phyloP scores from a whole-genome alignment of 92 coral and sea anemone species.

The Siderastrea siderea region DNA sequence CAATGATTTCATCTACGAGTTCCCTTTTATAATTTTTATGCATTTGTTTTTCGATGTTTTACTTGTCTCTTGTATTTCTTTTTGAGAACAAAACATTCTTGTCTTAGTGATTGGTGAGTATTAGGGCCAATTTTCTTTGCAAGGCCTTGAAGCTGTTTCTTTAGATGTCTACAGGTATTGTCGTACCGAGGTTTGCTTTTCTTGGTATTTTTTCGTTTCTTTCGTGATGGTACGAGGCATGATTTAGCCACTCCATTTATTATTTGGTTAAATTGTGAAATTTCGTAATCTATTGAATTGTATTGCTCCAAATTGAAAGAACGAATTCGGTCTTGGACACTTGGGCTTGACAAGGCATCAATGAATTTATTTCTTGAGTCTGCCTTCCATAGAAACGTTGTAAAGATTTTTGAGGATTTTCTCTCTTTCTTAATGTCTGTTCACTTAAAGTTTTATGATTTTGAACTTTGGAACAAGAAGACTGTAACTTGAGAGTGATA shows the following conservation, averaged over 20 bases:
- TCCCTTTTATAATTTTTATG: not conserved
- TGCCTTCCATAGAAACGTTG: slow-evolving; percentile 1
- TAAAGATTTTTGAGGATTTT: too few species aligned
- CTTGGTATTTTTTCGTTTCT: not conserved
- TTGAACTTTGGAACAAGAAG: too few species aligned
- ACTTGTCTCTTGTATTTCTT: not conserved
- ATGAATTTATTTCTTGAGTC: not conserved
- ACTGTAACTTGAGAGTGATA: too few species aligned
- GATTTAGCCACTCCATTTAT: not conserved
- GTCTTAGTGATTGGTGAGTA: not conserved
- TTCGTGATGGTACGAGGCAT: not conserved
- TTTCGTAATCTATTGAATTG: not conserved
- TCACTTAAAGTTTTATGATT: too few species aligned
- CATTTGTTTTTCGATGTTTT: not conserved
- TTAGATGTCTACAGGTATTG: not conserved
- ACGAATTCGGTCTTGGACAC: not conserved
- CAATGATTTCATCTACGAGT: not conserved
- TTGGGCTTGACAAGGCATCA: not conserved
- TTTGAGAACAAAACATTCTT: not conserved
- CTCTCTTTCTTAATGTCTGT: too few species aligned
- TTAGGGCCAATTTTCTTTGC: slow-evolving; percentile 1
- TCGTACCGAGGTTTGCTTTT: not conserved
- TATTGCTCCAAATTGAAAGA: not conserved
- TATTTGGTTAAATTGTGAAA: not conserved
- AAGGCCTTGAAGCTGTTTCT: not conserved